Evolutionary conservation across 2,797 vertebrate species (phyloP).

Genomic region (Sebastes trivittatus): DNA sequence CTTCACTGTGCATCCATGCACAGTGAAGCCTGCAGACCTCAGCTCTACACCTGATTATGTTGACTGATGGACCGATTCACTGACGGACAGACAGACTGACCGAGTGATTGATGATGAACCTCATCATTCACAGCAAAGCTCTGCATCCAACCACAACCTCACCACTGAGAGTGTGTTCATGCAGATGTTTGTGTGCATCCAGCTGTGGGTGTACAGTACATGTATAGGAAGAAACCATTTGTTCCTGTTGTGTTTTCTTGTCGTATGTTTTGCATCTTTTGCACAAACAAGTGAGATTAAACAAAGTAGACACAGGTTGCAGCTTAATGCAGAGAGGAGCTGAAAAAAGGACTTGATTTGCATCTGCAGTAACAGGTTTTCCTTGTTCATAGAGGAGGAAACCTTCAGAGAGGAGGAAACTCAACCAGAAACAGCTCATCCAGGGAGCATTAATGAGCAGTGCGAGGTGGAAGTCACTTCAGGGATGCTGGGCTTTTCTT

Average conservation of each 20-base stretch:
- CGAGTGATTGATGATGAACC: slow-evolving; percentile 21
- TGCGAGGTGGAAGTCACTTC: slow-evolving; percentile 35
- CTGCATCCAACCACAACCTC: neutral
- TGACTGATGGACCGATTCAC: slow-evolving; percentile 16
- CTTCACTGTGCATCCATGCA: neutral
- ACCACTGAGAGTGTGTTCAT: neutral
- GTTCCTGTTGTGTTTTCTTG: neutral
- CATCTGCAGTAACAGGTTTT: slow-evolving; percentile 1
- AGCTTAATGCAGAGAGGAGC: neutral
- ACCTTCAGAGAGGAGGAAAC: neutral
- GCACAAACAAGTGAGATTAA: neutral
- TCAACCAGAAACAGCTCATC: neutral
- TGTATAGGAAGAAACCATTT: neutral
- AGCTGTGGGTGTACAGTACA: neutral
- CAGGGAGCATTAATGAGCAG: slow-evolving; percentile 10
- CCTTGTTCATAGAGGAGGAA: neutral
- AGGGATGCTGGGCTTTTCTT: slow-evolving; percentile 21
- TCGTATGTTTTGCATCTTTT: neutral
- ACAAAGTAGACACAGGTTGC: neutral
- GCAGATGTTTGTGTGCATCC: neutral
- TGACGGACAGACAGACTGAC: neutral
- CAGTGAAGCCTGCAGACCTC: neutral
- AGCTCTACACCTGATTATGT: slow-evolving; percentile 15
- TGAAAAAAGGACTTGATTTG: neutral
- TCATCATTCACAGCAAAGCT: slow-evolving; percentile 19